A percentile compares a stretch with the other conserved stretches of the same genome.
Evolutionary conservation across 92 coral and sea anemone genomes (phyloP).

Genomic region (Diadumene lineata): DNA sequence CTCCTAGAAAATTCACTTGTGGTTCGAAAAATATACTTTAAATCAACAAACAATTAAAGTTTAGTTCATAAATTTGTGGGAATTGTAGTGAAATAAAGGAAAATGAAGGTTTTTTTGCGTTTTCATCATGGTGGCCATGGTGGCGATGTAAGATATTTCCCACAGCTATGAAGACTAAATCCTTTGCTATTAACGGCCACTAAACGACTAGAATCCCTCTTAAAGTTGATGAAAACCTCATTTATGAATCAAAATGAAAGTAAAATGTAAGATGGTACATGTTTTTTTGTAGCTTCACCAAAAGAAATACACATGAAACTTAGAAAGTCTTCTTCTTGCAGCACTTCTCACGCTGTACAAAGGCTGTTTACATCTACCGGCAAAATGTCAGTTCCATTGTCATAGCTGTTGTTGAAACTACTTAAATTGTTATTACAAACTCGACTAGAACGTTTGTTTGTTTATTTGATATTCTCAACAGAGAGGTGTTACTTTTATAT

Average conservation of each 20-base stretch:
- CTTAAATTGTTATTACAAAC: no score
- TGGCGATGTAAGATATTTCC: not conserved
- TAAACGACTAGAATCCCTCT: not conserved
- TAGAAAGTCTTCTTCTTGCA: no score
- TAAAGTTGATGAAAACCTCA: conserved; percentile 5
- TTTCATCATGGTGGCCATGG: conserved; percentile 7
- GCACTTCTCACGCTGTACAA: no score
- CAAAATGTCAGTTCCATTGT: no score
- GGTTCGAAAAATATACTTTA: conserved; percentile 6
- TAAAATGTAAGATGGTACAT: not conserved
- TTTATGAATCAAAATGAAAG: not conserved
- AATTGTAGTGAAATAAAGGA: not conserved
- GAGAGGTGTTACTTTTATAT: no score
- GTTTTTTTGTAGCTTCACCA: no score
- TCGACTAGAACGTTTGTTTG: no score
- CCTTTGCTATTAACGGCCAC: not conserved
- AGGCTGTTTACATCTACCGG: no score
- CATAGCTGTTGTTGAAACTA: no score
- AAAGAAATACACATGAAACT: no score
- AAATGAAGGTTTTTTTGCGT: not conserved
- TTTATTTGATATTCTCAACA: no score
- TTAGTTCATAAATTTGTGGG: not conserved
- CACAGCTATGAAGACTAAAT: conserved; percentile 4
- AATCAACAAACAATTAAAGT: not conserved
- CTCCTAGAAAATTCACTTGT: conserved; percentile 16